Evolutionary conservation across 2,888 invertebrate genomes (phyloP).

Genomic region (Escarpia spicata): DNA sequence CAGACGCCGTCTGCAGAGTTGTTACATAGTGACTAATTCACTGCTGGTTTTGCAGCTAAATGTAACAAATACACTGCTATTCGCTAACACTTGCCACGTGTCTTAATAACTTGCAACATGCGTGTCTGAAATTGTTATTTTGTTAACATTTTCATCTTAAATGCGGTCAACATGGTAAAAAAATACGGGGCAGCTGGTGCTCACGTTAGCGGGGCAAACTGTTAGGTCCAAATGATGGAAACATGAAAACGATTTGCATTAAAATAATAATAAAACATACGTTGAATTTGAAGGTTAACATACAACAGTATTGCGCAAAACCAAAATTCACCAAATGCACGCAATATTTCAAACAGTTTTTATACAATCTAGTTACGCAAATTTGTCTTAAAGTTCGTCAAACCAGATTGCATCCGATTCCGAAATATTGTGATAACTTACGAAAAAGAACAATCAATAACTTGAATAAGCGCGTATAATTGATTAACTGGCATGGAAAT

Average conservation of each 20-base stretch:
- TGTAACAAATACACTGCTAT: not conserved
- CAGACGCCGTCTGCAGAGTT: not conserved
- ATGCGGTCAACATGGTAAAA: not conserved
- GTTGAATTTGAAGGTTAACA: not conserved
- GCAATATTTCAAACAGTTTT: not conserved
- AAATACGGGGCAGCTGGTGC: not conserved
- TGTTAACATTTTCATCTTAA: not conserved
- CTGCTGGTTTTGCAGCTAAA: not conserved
- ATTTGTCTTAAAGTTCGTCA: not conserved
- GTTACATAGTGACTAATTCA: not conserved
- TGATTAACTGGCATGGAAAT: not conserved
- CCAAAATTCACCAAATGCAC: too few relatives aligned
- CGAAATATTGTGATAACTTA: not conserved
- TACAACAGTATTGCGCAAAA: not conserved
- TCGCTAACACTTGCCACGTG: not conserved
- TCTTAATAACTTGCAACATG: not conserved
- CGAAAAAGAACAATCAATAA: not conserved
- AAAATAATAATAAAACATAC: not conserved
- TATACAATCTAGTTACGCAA: not conserved
- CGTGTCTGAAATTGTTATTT: not conserved
- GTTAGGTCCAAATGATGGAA: not conserved
- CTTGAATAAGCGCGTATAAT: not conserved
- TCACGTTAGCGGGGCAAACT: not conserved
- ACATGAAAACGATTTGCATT: not conserved
- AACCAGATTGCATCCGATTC: not conserved